Evolutionary conservation across 2,888 invertebrate species (phyloP).

Genomic region (Drosophila cognata): DNA sequence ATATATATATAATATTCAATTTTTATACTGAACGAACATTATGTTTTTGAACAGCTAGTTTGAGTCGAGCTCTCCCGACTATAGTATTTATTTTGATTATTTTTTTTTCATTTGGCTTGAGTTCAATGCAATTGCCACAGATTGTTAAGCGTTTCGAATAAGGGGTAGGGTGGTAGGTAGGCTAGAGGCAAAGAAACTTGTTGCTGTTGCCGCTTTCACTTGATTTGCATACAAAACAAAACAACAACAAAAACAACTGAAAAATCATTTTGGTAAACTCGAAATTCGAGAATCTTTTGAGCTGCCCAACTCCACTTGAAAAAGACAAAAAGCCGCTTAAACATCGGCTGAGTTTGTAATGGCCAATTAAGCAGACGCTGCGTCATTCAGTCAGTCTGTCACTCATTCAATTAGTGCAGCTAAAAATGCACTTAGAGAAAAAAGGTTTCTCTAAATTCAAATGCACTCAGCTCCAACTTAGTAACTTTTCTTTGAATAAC

Average conservation of each 20-base stretch:
- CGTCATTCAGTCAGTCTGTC: conserved; percentile 41
- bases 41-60: neutral
- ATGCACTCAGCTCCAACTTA: neutral
- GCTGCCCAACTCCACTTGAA: conserved; percentile 35
- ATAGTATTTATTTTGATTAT: conserved; percentile 22
- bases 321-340: conserved; percentile 66
- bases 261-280: conserved; percentile 50
- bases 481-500: neutral
- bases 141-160: conserved; percentile 24
- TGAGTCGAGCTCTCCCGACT: neutral
- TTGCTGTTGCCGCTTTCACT: conserved; percentile 74
- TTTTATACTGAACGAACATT: neutral
- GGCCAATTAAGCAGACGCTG: conserved; percentile 75
- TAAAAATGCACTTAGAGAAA: conserved; percentile 5
- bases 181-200: conserved; percentile 37
- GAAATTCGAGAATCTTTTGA: conserved; percentile 47
- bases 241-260: neutral
- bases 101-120: conserved; percentile 43
- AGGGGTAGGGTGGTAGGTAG: neutral
- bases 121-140: conserved; percentile 37
- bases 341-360: conserved; percentile 50
- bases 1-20: no score
- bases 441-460: neutral
- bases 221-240: conserved; percentile 70
- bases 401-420: conserved; percentile 34